Evolutionary conservation across 2,888 invertebrate genomes (phyloP).

Genomic region (Noctua pronuba): DNA sequence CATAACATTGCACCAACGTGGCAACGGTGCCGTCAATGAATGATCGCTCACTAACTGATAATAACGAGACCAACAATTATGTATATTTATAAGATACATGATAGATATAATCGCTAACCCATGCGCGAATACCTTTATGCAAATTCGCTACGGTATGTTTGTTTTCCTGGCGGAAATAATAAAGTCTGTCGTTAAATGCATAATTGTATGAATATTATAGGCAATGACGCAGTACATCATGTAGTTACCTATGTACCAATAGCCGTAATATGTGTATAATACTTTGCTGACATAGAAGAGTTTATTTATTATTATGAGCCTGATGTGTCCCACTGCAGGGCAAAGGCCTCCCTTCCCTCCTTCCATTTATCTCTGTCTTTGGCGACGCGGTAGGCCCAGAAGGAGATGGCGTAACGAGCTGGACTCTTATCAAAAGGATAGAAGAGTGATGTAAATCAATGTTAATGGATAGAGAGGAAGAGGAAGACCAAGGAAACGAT

Average conservation of each 20-base stretch:
- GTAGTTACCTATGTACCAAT: background rate
- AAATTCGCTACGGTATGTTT: background rate
- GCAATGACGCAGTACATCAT: background rate
- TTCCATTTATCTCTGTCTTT: no score
- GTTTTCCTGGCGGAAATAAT: conserved; percentile 19
- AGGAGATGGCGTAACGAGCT: no score
- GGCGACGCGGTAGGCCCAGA: no score
- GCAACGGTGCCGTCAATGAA: background rate
- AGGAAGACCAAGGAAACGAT: background rate
- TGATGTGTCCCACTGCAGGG: no score
- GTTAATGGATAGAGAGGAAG: background rate
- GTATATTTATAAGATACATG: background rate
- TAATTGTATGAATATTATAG: background rate
- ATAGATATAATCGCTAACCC: background rate
- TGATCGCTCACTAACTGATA: background rate
- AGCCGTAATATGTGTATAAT: background rate
- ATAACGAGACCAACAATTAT: background rate
- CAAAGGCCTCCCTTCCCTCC: no score
- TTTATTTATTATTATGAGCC: no score
- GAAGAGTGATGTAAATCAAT: background rate
- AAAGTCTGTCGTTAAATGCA: background rate
- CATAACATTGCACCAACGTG: background rate
- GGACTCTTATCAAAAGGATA: no score
- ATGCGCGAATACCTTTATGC: background rate
- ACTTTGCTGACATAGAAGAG: background rate